A percentile compares a stretch with the other conserved stretches of the same genome.
Conservation (phyloP, 1,140 invertebrate species). For the Dendrolimus punctatus region DNA sequence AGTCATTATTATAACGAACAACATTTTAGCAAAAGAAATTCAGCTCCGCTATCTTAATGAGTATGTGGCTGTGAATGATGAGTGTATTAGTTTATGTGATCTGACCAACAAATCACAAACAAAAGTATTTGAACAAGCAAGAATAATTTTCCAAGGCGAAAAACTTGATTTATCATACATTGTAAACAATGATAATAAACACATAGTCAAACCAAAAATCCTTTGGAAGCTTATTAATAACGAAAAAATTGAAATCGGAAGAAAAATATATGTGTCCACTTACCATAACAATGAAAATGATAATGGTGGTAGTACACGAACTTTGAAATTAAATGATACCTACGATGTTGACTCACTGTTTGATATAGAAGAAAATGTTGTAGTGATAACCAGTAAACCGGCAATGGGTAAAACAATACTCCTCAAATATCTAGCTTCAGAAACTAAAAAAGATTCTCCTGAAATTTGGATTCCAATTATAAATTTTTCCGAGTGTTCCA, state of each 20-base stretch:
- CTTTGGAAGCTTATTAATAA: constrained; percentile 12
- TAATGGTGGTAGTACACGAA: constrained; percentile 8
- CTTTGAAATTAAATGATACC: neutral
- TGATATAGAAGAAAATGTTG: constrained; percentile 11
- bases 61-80: constrained; percentile 1
- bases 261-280: neutral
- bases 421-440: constrained; percentile 12
- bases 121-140: constrained; percentile 3
- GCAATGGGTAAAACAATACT: constrained; percentile 17
- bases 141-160: constrained; percentile 17
- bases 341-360: constrained; percentile 10
- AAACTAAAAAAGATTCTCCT: constrained; percentile 12
- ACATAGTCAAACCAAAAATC: constrained; percentile 4
- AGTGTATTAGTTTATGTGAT: constrained; percentile 6
- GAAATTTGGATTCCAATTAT: constrained; percentile 10
- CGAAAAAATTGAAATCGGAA: constrained; percentile 13
- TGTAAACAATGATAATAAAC: constrained; percentile 8
- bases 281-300: constrained; percentile 14
- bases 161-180: constrained; percentile 8
- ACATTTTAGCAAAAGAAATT: neutral
- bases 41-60: neutral
- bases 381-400: constrained; percentile 10
- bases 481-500: constrained; percentile 6
- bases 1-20: constrained; percentile 12
- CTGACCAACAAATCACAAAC: constrained; percentile 5